These are phyloP conservation scores for Scomber colias DNA, from an alignment of 2,113 vertebrate genomes.

Conservation along the genomic window DNA sequence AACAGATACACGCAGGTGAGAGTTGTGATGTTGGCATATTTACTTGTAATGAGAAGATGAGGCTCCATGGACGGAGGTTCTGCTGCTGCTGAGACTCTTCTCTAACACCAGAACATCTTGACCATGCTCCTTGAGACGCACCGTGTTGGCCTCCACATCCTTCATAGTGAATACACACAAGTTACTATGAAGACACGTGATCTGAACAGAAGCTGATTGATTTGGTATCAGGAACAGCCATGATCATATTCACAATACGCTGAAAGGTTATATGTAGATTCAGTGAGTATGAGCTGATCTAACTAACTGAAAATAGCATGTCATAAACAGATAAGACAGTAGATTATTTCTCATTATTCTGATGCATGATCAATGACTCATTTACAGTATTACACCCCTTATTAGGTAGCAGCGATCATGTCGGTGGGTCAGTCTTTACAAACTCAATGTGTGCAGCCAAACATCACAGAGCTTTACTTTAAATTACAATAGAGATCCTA, in stretches of 20 bases:
- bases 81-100: slow-evolving; percentile 91
- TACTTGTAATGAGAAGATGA: slow-evolving; percentile 95
- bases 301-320: background rate
- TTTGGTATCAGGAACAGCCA: background rate
- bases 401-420: no score
- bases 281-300: background rate
- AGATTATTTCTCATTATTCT: no score
- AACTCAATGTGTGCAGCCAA: no score
- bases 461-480: no score
- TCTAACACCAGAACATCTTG: slow-evolving; percentile 98
- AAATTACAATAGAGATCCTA: no score
- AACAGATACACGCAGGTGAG: background rate
- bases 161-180: slow-evolving; percentile 65
- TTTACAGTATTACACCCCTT: no score
- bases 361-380: no score
- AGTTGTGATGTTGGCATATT: slow-evolving; percentile 51
- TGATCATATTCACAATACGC: background rate
- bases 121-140: slow-evolving; percentile 97
- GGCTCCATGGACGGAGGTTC: slow-evolving; percentile 88
- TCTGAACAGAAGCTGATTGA: background rate
- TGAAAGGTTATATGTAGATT: background rate
- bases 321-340: background rate
- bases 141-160: slow-evolving; percentile 99
- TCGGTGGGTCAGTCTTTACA: no score
- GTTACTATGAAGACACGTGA: background rate